Conservation (phyloP, 1,140 invertebrate species). For the Frieseomelitta varia region DNA sequence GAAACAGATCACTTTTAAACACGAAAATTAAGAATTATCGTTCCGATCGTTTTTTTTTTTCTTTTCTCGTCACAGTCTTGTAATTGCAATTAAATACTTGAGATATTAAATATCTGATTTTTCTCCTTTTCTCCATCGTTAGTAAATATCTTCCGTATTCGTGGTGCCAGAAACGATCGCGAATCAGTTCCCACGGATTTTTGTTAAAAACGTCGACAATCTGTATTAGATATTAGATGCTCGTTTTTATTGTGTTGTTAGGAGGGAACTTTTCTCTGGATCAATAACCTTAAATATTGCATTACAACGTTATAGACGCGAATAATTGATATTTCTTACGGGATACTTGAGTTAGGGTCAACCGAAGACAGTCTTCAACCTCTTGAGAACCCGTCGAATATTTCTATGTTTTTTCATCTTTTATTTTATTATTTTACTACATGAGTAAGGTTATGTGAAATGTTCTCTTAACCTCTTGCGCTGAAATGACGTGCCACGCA, state of each 20-base stretch:
- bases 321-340: conserved; percentile 23
- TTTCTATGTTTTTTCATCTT: too few relatives aligned
- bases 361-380: too few relatives aligned
- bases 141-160: neutral
- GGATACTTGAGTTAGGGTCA: neutral
- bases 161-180: too few relatives aligned
- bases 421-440: too few relatives aligned
- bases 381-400: too few relatives aligned
- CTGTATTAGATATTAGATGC: neutral
- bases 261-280: conserved; percentile 14
- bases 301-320: neutral
- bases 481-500: too few relatives aligned
- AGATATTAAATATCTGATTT: neutral
- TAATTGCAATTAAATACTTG: neutral
- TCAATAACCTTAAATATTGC: conserved; percentile 37
- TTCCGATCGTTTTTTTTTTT: neutral
- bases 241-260: neutral
- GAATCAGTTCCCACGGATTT: neutral
- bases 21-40: neutral
- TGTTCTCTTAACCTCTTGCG: too few relatives aligned
- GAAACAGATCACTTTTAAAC: neutral
- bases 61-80: neutral
- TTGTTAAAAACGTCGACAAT: neutral
- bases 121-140: neutral
- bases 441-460: too few relatives aligned